Evolutionary conservation across 2,888 invertebrate genomes (phyloP), one percentile per base, ranked within the genome.

Genomic region (Gari tellinella): DNA sequence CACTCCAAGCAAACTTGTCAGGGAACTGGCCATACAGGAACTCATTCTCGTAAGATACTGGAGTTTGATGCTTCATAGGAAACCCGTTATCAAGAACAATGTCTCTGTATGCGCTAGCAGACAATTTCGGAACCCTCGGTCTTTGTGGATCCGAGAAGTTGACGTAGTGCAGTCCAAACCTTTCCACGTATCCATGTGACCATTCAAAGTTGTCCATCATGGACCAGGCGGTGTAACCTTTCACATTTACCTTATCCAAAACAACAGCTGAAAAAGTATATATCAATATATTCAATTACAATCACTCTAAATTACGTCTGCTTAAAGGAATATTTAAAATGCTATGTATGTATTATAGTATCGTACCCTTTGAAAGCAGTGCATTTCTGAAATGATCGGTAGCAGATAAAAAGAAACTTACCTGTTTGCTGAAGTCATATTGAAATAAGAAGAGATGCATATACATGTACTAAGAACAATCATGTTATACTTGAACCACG

Each of bases 181-280:
- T 79, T 45, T 90, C 95, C 94, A 94, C 94, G 88, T 94, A 96
- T 31, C 97, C 97, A 48, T 94, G 93, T 67, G 93, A 93, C 96
- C 96, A 97, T 90, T 97, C 96, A 90, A 95, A 96, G 88, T 96
- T 96, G 87, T 97, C 96, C 92, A 96, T 93, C 19, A 97, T 91
- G 82, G 95, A 95, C 96, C 96, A 96, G 61, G 94, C 94, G 0
- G 95, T 94, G 86, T 96, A 97, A 0, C 95, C 95, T 26, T 86
- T 86, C 3, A 92, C 90, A 55, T 91, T 89, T 8, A 87, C 86
- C 0, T 87, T 86, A 56, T 90, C 90, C 23, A 86, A 63, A 10
- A 68, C 56, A 7, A 85, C 78, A 7, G 86, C 86, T 88, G 58
- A 2, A 79, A 57, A 74, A 49, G 14, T 15, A 31, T 31, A 31